These are phyloP conservation scores for Drosophila grimshawi DNA, from an alignment of 1,140 invertebrate genomes.

Conservation along the genomic window DNA sequence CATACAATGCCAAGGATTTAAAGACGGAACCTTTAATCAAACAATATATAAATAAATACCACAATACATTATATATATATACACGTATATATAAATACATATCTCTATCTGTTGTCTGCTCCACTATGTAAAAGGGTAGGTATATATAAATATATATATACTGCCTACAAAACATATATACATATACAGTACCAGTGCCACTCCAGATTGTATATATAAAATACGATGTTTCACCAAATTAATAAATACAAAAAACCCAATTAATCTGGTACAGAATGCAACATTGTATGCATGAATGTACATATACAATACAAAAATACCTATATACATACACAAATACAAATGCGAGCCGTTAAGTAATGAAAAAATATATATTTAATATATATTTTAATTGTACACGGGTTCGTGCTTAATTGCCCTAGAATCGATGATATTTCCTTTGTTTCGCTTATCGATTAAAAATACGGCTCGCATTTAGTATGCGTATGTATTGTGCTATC, in stretches of 20 bases:
- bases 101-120: slow-evolving; percentile 44
- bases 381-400: neutral
- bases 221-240: slow-evolving; percentile 26
- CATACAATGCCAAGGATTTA: slow-evolving; percentile 16
- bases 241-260: slow-evolving; percentile 5
- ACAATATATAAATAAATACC: slow-evolving; percentile 7
- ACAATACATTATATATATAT: slow-evolving; percentile 19
- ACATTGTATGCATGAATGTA: slow-evolving; percentile 56
- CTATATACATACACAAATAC: slow-evolving; percentile 5
- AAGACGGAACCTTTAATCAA: slow-evolving; percentile 25
- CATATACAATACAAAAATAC: slow-evolving; percentile 5
- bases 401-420: neutral
- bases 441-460: slow-evolving; percentile 12
- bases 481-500: slow-evolving; percentile 22
- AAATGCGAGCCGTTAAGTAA: slow-evolving; percentile 8
- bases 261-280: slow-evolving; percentile 47
- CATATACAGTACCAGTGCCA: slow-evolving; percentile 20
- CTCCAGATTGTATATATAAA: slow-evolving; percentile 48
- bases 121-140: slow-evolving; percentile 44
- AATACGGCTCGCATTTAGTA: slow-evolving; percentile 10
- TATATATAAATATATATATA: neutral
- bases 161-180: slow-evolving; percentile 23
- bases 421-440: neutral
- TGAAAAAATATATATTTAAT: neutral
- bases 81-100: slow-evolving; percentile 24